Evolutionary conservation across 2,888 invertebrate species (phyloP).

Genomic region (Stenodera caucasica): DNA sequence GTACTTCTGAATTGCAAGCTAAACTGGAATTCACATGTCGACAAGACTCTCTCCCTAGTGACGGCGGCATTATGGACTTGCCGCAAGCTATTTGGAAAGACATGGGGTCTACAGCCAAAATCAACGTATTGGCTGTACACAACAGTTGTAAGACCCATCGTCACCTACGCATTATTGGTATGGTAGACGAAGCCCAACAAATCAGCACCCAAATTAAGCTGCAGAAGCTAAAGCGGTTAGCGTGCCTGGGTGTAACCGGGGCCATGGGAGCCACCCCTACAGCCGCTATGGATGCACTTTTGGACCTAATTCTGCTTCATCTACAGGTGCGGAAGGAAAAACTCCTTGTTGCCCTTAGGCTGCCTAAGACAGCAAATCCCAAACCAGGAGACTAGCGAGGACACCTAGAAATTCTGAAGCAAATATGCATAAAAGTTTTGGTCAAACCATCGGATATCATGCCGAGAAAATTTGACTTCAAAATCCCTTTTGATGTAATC

Average conservation of each 20-base stretch:
- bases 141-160: background rate
- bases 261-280: background rate
- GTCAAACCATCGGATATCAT: background rate
- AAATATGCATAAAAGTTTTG: background rate
- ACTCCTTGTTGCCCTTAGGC: background rate
- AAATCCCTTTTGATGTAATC: constrained; percentile 1
- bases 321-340: background rate
- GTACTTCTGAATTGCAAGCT: background rate
- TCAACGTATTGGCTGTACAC: background rate
- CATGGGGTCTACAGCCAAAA: background rate
- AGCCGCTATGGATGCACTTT: background rate
- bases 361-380: background rate
- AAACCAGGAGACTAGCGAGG: background rate
- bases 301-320: background rate
- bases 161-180: background rate
- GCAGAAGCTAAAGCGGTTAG: background rate
- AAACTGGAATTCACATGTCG: background rate
- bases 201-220: background rate
- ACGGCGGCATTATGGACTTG: background rate
- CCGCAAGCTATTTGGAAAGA: background rate
- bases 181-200: background rate
- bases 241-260: background rate
- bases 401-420: background rate
- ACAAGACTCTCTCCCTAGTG: background rate
- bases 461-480: background rate